Evolutionary conservation across 2,797 vertebrate genomes (phyloP).

Genomic region (Euthynnus affinis): DNA sequence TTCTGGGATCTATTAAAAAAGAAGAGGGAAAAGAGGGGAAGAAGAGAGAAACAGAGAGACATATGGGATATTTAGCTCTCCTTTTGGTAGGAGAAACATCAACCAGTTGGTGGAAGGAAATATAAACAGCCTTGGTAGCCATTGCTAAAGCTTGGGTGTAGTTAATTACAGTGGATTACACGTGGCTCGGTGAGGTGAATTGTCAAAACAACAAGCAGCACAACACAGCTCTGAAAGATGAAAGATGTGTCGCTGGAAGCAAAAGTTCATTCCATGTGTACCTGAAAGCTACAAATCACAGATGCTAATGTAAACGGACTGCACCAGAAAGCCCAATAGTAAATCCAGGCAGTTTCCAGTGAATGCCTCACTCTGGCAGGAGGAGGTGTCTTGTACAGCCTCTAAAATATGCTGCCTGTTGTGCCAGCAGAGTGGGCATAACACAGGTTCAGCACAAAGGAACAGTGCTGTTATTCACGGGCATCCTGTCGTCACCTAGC

Average conservation of each 20-base stretch:
- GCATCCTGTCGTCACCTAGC: slow-evolving; percentile 70
- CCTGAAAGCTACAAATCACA: slow-evolving; percentile 50
- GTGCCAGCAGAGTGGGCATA: slow-evolving; percentile 73
- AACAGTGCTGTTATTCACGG: slow-evolving; percentile 79
- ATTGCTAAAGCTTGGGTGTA: neutral
- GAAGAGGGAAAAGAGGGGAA: neutral
- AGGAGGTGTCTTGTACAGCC: slow-evolving; percentile 47
- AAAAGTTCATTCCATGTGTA: slow-evolving; percentile 17
- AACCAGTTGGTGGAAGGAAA: neutral
- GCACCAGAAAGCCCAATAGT: slow-evolving; percentile 26
- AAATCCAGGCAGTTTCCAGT: slow-evolving; percentile 51
- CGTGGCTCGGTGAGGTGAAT: slow-evolving; percentile 6
- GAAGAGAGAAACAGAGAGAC: slow-evolving; percentile 19
- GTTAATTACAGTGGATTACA: slow-evolving; percentile 19
- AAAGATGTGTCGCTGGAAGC: slow-evolving; percentile 28
- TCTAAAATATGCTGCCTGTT: slow-evolving; percentile 67
- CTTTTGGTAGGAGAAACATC: slow-evolving; percentile 23
- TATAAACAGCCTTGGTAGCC: neutral
- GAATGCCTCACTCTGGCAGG: slow-evolving; percentile 44
- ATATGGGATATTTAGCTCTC: slow-evolving; percentile 34
- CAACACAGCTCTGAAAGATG: neutral
- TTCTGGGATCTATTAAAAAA: slow-evolving; percentile 85
- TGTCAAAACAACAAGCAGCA: neutral
- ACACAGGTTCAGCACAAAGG: slow-evolving; percentile 68
- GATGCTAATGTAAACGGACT: slow-evolving; percentile 10